phyloP scores from a whole-genome alignment of 2,888 invertebrate species.

The Resseliella maxima region DNA sequence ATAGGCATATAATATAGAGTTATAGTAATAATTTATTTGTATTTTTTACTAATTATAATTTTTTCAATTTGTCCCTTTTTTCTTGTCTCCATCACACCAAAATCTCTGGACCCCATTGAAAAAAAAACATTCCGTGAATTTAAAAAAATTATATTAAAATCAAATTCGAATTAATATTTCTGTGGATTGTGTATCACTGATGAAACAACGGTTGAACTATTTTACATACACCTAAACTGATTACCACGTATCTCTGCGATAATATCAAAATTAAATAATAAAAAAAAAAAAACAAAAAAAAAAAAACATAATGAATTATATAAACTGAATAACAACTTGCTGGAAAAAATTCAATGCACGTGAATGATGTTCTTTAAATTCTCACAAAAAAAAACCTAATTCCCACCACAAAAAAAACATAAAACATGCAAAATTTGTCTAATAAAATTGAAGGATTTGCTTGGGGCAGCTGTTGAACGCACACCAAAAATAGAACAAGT shows the following conservation, averaged over 20 bases:
- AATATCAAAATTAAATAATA: neutral
- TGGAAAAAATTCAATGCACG: constrained; percentile 7
- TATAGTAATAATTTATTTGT: neutral
- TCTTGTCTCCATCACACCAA: neutral
- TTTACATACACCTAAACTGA: neutral
- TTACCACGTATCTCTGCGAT: neutral
- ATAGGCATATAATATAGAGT: neutral
- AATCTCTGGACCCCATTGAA: neutral
- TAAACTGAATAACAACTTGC: neutral
- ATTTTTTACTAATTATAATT: neutral
- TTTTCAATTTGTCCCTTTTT: constrained; percentile 15
- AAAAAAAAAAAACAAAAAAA: neutral
- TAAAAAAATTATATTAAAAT: neutral
- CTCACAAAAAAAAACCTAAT: too few relatives aligned
- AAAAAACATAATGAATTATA: neutral
- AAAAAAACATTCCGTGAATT: neutral
- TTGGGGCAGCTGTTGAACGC: constrained; percentile 92
- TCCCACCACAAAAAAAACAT: neutral
- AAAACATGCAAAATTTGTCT: neutral
- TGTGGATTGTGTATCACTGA: neutral
- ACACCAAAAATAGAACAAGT: constrained; percentile 95
- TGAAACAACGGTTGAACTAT: neutral
- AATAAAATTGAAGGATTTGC: constrained; percentile 77
- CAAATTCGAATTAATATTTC: neutral
- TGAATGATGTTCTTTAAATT: neutral